A percentile compares a stretch with the other conserved stretches of the same genome.
Evolutionary conservation across 2,888 invertebrate genomes (phyloP).

Genomic region (Chydorus sphaericus): DNA sequence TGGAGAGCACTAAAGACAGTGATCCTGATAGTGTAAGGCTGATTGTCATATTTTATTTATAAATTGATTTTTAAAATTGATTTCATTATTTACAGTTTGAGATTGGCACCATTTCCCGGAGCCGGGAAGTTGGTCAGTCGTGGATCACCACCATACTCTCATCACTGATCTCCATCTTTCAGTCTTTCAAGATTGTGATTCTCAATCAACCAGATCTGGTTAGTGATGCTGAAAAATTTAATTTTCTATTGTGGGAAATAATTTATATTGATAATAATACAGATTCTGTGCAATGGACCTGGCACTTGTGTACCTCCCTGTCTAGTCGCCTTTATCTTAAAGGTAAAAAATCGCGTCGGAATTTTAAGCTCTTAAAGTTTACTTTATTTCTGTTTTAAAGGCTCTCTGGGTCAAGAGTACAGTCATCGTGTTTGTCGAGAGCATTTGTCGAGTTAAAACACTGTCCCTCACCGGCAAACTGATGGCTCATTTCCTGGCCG

Average conservation of each 20-base stretch:
- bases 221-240: slow-evolving; percentile 13
- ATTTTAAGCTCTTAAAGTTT: slow-evolving; percentile 10
- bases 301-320: slow-evolving; percentile 92
- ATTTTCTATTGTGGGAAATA: background rate
- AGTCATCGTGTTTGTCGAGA: slow-evolving; percentile 81
- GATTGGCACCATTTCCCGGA: slow-evolving; percentile 55
- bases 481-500: slow-evolving; percentile 55
- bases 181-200: slow-evolving; percentile 51
- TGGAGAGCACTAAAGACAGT: slow-evolving; percentile 26
- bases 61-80: background rate
- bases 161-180: slow-evolving; percentile 54
- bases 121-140: slow-evolving; percentile 74
- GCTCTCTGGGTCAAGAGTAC: slow-evolving; percentile 43
- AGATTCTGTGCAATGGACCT: slow-evolving; percentile 81
- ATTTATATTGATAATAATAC: slow-evolving; percentile 16
- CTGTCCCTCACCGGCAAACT: slow-evolving; percentile 81
- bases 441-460: slow-evolving; percentile 78
- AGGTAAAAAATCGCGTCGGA: slow-evolving; percentile 36
- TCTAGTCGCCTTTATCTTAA: slow-evolving; percentile 55
- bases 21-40: slow-evolving; percentile 18
- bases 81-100: slow-evolving; percentile 18
- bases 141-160: slow-evolving; percentile 63
- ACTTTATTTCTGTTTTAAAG: slow-evolving; percentile 19
- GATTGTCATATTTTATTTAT: slow-evolving; percentile 28
- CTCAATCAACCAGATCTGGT: slow-evolving; percentile 54